Conservation (phyloP, 2,113 vertebrate genomes). For the Penelope pileata region DNA sequence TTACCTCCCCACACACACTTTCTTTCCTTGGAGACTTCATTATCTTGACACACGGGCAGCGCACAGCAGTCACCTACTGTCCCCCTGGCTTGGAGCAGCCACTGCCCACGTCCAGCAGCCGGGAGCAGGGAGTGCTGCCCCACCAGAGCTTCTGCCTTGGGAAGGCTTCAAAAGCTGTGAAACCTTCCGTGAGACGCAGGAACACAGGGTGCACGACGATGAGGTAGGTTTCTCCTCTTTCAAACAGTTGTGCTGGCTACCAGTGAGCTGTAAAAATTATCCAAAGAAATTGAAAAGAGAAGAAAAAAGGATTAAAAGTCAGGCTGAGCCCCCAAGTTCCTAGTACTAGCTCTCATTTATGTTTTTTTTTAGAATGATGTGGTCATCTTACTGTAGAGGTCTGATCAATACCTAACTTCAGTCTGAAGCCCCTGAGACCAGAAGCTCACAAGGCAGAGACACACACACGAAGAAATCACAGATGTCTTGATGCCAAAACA, state of each 20-base stretch:
- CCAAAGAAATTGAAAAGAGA: background rate
- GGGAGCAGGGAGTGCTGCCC: fast-evolving
- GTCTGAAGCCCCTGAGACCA: background rate
- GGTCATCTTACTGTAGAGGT: background rate
- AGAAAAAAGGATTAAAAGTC: background rate
- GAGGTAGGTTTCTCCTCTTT: background rate
- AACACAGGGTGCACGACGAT: background rate
- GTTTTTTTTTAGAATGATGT: background rate
- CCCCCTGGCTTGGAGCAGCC: background rate
- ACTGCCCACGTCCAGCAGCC: background rate
- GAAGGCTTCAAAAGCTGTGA: background rate
- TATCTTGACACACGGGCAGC: background rate
- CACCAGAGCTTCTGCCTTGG: background rate
- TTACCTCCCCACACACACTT: background rate
- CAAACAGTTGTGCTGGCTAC: background rate
- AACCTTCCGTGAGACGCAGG: background rate
- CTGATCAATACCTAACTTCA: background rate
- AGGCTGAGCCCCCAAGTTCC: background rate
- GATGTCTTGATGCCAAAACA: background rate
- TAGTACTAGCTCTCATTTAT: background rate
- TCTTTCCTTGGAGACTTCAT: background rate
- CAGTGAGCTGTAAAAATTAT: background rate
- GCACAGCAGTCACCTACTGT: background rate
- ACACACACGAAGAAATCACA: background rate
- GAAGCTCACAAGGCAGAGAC: background rate